Evolutionary conservation across 2,797 vertebrate genomes (phyloP).

Genomic region (Iguana delicatissima): DNA sequence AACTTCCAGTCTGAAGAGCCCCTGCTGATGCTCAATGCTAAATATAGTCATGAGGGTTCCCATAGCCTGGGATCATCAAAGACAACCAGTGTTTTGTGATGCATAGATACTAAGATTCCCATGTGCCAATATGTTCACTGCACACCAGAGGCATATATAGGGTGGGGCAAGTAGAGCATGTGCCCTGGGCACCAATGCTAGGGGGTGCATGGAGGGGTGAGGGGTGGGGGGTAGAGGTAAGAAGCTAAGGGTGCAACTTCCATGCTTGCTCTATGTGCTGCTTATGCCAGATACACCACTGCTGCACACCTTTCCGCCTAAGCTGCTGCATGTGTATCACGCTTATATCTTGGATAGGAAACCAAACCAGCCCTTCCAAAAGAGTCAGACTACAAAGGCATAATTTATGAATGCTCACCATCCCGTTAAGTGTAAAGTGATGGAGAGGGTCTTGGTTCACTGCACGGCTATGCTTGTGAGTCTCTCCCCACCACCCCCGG

Average conservation of each 20-base stretch:
- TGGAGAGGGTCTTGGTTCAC: conserved; percentile 72
- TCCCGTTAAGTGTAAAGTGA: conserved; percentile 74
- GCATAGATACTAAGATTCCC: too few relatives aligned
- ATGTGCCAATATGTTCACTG: neutral
- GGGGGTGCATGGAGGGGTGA: too few relatives aligned
- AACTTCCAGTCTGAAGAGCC: too few relatives aligned
- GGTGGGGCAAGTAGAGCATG: too few relatives aligned
- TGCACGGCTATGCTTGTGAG: conserved; percentile 69
- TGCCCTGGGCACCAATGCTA: too few relatives aligned
- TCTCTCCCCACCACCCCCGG: conserved; percentile 40
- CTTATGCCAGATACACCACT: too few relatives aligned
- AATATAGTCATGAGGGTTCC: neutral
- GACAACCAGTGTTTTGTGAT: neutral
- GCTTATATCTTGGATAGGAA: rapidly evolving
- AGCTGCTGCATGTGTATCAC: neutral
- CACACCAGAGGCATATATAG: too few relatives aligned
- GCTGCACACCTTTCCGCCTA: neutral
- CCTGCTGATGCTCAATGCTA: neutral
- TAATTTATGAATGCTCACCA: conserved; percentile 74
- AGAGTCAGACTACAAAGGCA: conserved; percentile 58
- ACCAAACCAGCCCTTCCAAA: conserved; percentile 14
- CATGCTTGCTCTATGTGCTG: too few relatives aligned
- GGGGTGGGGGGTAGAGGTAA: too few relatives aligned
- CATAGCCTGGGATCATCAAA: neutral
- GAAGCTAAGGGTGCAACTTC: too few relatives aligned